These are phyloP conservation scores for Enhydra lutris DNA, from an alignment of 2,113 vertebrate species.

Conservation along the genomic window DNA sequence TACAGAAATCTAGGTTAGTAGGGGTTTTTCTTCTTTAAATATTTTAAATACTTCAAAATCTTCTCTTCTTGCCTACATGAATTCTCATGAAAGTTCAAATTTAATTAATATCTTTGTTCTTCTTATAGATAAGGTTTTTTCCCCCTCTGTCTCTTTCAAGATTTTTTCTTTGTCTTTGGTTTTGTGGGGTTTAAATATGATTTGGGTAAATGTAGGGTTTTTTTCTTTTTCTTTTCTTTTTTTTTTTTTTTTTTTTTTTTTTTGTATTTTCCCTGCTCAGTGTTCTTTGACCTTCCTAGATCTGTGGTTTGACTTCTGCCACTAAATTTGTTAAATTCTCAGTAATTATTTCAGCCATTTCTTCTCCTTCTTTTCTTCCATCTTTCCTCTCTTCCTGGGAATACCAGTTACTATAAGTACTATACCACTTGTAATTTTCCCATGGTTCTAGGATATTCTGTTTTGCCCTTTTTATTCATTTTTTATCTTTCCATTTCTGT, in stretches of 20 bases:
- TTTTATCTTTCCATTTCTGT: neutral
- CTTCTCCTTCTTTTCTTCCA: neutral
- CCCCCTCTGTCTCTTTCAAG: neutral
- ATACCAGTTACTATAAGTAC: neutral
- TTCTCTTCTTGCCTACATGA: neutral
- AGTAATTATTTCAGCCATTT: neutral
- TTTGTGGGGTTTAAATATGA: neutral
- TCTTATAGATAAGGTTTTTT: neutral
- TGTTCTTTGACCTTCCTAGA: neutral
- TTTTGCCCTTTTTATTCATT: neutral
- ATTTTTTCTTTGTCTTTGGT: neutral
- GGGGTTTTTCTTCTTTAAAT: neutral
- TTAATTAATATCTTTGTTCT: neutral
- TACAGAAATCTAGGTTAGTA: neutral
- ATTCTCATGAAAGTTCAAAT: neutral
- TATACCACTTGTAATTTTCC: neutral
- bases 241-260: too few species aligned
- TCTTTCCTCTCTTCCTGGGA: neutral
- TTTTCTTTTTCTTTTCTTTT: neutral
- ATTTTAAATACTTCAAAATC: neutral
- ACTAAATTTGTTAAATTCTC: neutral
- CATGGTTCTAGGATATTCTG: neutral
- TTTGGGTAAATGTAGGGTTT: neutral
- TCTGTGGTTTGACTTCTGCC: neutral
- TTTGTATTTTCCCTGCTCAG: neutral